These are phyloP conservation scores for Philopedon plagiatum DNA, from an alignment of 2,888 invertebrate species.

Conservation along the genomic window DNA sequence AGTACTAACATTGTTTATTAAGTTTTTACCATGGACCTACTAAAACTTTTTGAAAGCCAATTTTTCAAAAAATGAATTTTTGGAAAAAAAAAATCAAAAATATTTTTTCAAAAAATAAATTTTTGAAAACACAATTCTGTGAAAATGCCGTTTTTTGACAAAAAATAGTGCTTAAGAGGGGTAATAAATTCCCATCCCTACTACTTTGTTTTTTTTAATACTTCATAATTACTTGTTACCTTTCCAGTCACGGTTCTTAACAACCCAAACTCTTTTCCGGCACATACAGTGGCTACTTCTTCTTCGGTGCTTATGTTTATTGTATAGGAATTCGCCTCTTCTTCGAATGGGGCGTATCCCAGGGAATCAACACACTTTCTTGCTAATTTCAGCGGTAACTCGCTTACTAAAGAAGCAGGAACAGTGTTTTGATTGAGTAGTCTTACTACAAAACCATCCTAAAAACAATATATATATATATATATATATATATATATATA, in stretches of 20 bases:
- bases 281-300: constrained; percentile 82
- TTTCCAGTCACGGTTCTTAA: constrained; percentile 89
- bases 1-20: no score
- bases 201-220: no score
- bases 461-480: constrained; percentile 35
- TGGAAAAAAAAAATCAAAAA: no score
- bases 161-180: not conserved
- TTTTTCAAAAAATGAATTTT: no score
- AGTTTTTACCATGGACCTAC: no score
- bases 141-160: no score
- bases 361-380: constrained; percentile 84
- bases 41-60: no score
- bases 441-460: constrained; percentile 87
- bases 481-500: no score
- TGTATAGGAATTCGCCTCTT: constrained; percentile 70
- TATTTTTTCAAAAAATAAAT: no score
- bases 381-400: constrained; percentile 83
- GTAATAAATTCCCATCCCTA: not conserved
- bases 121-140: no score
- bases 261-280: constrained; percentile 93
- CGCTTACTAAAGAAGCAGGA: constrained; percentile 74
- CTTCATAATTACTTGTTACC: constrained; percentile 68
- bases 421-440: constrained; percentile 77
- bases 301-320: constrained; percentile 75
- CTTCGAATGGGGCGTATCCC: constrained; percentile 81